Conservation (phyloP, 2,888 invertebrate genomes). For the Aethes cnicana region DNA sequence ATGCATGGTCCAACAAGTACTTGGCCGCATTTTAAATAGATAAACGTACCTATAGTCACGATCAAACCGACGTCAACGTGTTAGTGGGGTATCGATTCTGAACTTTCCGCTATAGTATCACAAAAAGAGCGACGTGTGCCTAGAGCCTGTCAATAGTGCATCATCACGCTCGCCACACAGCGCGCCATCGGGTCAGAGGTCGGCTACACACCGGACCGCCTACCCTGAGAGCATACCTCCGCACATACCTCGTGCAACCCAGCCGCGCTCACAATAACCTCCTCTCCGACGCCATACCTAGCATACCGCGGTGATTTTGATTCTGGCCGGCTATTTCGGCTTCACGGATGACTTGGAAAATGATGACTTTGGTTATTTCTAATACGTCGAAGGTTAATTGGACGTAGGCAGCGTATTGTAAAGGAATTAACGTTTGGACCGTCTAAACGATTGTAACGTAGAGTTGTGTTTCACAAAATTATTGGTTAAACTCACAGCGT, state of each 20-base stretch:
- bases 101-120: constrained; percentile 37
- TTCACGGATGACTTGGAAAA: constrained; percentile 60
- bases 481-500: neutral
- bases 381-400: constrained; percentile 78
- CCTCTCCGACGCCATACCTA: constrained; percentile 32
- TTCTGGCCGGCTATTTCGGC: constrained; percentile 43
- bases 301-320: constrained; percentile 32
- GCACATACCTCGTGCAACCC: constrained; percentile 46
- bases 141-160: constrained; percentile 50
- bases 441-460: constrained; percentile 48
- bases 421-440: constrained; percentile 62
- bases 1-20: too few relatives aligned
- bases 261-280: constrained; percentile 34
- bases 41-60: neutral
- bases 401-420: constrained; percentile 73
- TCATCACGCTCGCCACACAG: constrained; percentile 63
- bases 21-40: too few relatives aligned
- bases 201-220: constrained; percentile 63
- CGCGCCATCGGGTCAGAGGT: constrained; percentile 64
- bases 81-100: constrained; percentile 34
- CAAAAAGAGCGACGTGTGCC: constrained; percentile 36
- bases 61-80: constrained; percentile 17
- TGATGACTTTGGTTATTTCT: constrained; percentile 73
- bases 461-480: constrained; percentile 24
- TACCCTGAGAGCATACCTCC: constrained; percentile 59